Evolutionary conservation across 2,113 vertebrate genomes (phyloP).

Genomic region (Carettochelys insculpta): DNA sequence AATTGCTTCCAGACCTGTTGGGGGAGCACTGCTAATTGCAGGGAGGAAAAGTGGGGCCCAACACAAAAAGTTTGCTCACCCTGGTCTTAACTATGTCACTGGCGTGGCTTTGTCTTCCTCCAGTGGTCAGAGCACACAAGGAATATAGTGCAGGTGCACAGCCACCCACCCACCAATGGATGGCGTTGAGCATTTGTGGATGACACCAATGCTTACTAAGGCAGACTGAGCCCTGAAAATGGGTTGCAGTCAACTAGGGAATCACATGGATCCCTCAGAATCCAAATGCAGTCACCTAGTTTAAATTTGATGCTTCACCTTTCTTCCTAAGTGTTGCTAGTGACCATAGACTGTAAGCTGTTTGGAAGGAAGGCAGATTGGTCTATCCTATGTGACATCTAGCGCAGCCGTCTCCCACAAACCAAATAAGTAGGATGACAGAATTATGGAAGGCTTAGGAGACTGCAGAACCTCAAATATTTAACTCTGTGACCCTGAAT

Average conservation of each 20-base stretch:
- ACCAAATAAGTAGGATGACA: too few relatives aligned
- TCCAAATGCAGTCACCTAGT: neutral
- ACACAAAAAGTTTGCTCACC: too few relatives aligned
- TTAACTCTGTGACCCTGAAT: too few relatives aligned
- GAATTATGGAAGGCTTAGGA: too few relatives aligned
- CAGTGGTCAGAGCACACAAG: neutral
- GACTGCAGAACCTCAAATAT: too few relatives aligned
- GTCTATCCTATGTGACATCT: too few relatives aligned
- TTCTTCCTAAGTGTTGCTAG: neutral
- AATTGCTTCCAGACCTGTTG: too few relatives aligned
- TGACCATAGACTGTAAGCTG: neutral
- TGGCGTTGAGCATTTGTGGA: neutral
- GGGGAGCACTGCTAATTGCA: too few relatives aligned
- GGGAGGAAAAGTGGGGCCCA: too few relatives aligned
- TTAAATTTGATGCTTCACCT: neutral
- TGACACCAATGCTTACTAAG: neutral
- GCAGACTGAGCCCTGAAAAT: neutral
- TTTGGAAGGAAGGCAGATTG: too few relatives aligned
- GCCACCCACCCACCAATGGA: neutral
- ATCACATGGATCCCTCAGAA: neutral
- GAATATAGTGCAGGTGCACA: neutral
- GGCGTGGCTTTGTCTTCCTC: neutral
- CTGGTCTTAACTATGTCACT: too few relatives aligned
- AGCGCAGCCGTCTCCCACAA: too few relatives aligned
- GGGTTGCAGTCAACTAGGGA: neutral